Conservation (phyloP, 2,888 invertebrate genomes). For the Hydraecia micacea region DNA sequence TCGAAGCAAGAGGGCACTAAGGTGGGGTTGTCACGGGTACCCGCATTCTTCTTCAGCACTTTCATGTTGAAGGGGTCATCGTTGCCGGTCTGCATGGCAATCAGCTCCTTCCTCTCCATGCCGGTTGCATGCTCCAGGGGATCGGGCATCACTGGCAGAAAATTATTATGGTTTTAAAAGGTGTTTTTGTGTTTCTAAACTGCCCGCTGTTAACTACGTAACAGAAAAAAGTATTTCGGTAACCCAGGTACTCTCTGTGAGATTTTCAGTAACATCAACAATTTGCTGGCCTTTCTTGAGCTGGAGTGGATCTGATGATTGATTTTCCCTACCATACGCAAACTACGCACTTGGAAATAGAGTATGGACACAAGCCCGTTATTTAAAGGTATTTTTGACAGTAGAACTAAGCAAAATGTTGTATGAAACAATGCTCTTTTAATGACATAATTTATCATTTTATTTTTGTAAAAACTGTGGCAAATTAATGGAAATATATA, state of each 20-base stretch:
- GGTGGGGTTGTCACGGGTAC: slow-evolving; percentile 96
- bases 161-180: not conserved
- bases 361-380: not conserved
- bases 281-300: not conserved
- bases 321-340: too few relatives aligned
- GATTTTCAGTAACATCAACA: not conserved
- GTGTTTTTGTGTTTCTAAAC: not conserved
- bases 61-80: slow-evolving; percentile 97
- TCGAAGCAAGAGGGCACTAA: slow-evolving; percentile 97
- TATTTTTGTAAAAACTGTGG: not conserved
- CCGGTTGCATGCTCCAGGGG: slow-evolving; percentile 98
- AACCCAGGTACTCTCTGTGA: not conserved
- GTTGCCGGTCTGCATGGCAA: slow-evolving; percentile 96
- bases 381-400: not conserved
- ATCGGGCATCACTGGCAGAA: slow-evolving; percentile 93
- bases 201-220: not conserved
- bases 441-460: too few relatives aligned
- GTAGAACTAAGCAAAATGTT: not conserved
- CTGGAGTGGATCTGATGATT: not conserved
- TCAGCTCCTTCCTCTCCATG: slow-evolving; percentile 96
- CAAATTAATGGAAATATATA: not conserved
- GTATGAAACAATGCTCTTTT: not conserved
- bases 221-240: too few relatives aligned
- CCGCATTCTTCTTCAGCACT: slow-evolving; percentile 94
- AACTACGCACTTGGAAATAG: not conserved